Base-by-base conservation (phyloP, 2,888 invertebrate species). In the Cancer borealis region DNA sequence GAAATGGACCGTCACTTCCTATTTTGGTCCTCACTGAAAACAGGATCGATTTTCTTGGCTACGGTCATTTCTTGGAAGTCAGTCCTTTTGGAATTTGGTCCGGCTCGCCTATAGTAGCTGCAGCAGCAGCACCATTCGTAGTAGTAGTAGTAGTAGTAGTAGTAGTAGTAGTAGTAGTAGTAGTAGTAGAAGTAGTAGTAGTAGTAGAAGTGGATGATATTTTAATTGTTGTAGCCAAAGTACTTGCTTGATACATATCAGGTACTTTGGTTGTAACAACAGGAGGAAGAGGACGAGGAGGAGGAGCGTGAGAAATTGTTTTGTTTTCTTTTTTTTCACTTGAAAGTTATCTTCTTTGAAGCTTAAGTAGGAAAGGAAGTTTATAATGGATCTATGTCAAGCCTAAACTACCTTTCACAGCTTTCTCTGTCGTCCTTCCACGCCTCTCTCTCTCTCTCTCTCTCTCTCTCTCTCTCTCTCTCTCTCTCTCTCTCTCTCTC, bases 401-500 rank as follows among this genome's bases (percentile, higher is more conserved):
- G 66, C 66, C 66, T 66, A 66, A 66, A 6, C 14, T n/a, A n/a
- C n/a, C n/a, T 66, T n/a, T 66, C n/a, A 66, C 66, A 14, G 8
- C 12, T 54, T 14, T 54, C 39, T 39, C 39, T 54, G 10, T 54
- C 14, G 14, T 54, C 54, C 54, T 14, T 3, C 54, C 54, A 8
- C 54, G 8, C 14, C 54, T 54, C 54, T 54, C 54, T 54, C 54
- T 54, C 54, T 54, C 54, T 54, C 49, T 49, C 49, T 49, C 49
- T 49, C 49, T 49, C 49, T 49, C 49, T 1, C 17, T 66, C 66
- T 66, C 66, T n/a, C n/a, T 21, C 66, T 66, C 66, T 66, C 66
- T 66, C 66, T 66, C n/a, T 66, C 66, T 66, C 66, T 66, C 66
- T 66, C 66, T 66, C 66, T 66, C 66, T 66, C 66, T 66, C 66